Base-by-base conservation (phyloP, 1,140 invertebrate species). In the Myzus persicae region DNA sequence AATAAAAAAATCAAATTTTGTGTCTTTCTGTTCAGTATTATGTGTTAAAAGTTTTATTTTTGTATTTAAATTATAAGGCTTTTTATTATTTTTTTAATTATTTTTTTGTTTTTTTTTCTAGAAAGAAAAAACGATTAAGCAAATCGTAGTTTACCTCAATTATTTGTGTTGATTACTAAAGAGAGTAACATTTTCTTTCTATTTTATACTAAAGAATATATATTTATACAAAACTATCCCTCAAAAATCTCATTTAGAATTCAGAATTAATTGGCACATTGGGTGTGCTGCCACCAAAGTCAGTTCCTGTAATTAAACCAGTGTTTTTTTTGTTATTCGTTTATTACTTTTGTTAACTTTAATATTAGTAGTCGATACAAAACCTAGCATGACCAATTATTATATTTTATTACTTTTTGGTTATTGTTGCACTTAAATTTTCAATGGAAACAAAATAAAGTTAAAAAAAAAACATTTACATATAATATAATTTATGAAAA, bases 31-130 rank as follows among this genome's bases (percentile, higher is more conserved):
- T 93, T 93, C 91, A 93, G 91, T 93, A 93, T 93, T 93, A 93
- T 93, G 76, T 93, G 91, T 93, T 93, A 93, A 92, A 93, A 93
- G 91, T 93, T 93, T 93, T 93, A 93, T 93, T 93, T 93, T 93
- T 93, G 36, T 93, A 93, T 93, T 93, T 93, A 93, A 93, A 93
- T 93, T 93, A 93, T 93, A 93, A 93, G 91, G 91, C 91, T 85
- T 92, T 92, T 67, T 90, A 42, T 90, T 93, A 85, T 93, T 92
- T 44, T 82, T 44, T 92, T 76, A 44, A 46, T 46, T 48, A 36
- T 91, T 82, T 38, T 51, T 85, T 85, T 84, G 4, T 40, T 26
- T 51, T 85, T 48, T 51, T 84, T 51, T 40, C 2, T 84, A 84
- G 46, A 48, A 91, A 82, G 22, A 42, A 93, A 51, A 85, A 51